Conservation (phyloP, 2,797 vertebrate species). For the Bovichtus variegatus region DNA sequence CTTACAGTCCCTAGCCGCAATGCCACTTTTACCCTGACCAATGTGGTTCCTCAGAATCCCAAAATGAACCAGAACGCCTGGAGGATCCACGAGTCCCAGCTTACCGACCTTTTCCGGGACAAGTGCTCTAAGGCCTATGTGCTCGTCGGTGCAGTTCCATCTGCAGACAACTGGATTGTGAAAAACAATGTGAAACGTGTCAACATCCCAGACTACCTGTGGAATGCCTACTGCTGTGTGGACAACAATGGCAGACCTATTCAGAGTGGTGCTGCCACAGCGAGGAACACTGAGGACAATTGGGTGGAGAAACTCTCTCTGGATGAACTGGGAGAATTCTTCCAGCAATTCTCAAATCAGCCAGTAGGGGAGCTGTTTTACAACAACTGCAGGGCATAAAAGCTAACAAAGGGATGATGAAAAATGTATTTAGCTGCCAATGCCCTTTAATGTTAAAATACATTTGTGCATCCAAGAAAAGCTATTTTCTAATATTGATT, state of each 20-base stretch:
- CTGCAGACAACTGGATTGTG: constrained; percentile 81
- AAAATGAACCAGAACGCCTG: constrained; percentile 83
- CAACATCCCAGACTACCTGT: constrained; percentile 85
- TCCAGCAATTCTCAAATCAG: constrained; percentile 76
- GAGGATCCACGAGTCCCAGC: constrained; percentile 77
- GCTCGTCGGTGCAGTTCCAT: constrained; percentile 84
- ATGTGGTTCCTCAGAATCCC: constrained; percentile 84
- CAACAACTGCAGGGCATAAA: constrained; percentile 72
- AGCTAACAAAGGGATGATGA: neutral
- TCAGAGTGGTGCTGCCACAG: constrained; percentile 75
- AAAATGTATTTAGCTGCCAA: neutral
- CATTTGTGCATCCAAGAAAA: neutral
- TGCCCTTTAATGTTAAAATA: neutral
- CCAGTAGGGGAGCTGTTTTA: constrained; percentile 80
- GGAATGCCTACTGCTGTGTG: constrained; percentile 86
- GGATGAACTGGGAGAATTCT: constrained; percentile 69
- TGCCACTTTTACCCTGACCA: constrained; percentile 86
- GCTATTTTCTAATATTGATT: neutral
- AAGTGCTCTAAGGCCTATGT: constrained; percentile 79
- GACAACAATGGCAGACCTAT: constrained; percentile 75
- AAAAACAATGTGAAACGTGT: constrained; percentile 81
- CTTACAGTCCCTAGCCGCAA: constrained; percentile 79
- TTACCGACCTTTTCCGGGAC: constrained; percentile 67
- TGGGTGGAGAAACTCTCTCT: constrained; percentile 70
- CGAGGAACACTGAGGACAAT: constrained; percentile 80